phyloP scores from a whole-genome alignment of 2,113 vertebrate species.

The Numenius arquata region DNA sequence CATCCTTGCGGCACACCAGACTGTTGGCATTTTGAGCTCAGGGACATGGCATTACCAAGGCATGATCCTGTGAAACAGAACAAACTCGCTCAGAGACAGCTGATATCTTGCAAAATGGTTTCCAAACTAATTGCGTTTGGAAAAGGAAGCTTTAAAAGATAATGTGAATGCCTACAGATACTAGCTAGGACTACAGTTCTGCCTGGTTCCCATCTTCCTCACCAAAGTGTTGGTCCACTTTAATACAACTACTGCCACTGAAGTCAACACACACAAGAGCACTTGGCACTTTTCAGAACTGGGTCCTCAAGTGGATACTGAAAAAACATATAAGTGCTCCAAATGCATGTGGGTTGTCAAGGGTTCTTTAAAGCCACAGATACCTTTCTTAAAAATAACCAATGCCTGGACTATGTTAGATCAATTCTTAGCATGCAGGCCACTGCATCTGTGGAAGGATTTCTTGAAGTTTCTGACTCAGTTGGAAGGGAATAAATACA shows the following conservation, averaged over 20 bases:
- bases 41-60: not conserved
- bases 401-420: not conserved
- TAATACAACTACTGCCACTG: not conserved
- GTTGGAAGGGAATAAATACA: not conserved
- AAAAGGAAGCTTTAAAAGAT: not conserved
- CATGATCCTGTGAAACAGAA: not conserved
- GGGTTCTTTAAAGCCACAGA: not conserved
- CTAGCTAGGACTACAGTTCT: not conserved
- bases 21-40: not conserved
- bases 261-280: not conserved
- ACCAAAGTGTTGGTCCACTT: not conserved
- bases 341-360: not conserved
- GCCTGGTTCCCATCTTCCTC: not conserved
- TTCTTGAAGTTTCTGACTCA: not conserved
- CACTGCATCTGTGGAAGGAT: not conserved
- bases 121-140: not conserved
- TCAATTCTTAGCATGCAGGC: not conserved
- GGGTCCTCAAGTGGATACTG: not conserved
- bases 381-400: not conserved
- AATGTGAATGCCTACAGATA: not conserved
- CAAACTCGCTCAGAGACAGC: not conserved
- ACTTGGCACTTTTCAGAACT: not conserved
- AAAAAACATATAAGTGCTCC: not conserved
- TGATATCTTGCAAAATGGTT: not conserved
- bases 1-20: not conserved